Percentiles rank a stretch among this genome's conserved stretches.
Conservation (phyloP, 2,888 invertebrate species). For the Parnassius mnemosyne region DNA sequence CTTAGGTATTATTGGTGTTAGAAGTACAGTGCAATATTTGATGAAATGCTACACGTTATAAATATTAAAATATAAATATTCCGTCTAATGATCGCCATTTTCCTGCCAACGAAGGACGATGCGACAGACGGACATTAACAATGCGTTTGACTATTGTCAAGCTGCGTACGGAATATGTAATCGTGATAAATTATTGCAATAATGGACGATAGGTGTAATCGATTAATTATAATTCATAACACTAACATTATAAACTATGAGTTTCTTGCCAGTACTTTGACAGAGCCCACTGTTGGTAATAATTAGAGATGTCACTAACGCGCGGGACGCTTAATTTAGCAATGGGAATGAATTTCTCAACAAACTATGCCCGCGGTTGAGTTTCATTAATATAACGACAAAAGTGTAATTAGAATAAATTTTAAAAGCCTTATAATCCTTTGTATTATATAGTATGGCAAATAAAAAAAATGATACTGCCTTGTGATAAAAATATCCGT, state of each 20-base stretch:
- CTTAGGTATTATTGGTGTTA: too few species aligned
- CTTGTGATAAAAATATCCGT: too few species aligned
- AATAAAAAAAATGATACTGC: too few species aligned
- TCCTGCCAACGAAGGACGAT: slow-evolving; percentile 63
- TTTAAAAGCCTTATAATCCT: too few species aligned
- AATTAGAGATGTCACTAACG: slow-evolving; percentile 1
- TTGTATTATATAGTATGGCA: too few species aligned
- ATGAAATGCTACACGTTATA: slow-evolving; percentile 42
- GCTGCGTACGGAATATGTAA: slow-evolving; percentile 35
- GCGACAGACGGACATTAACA: slow-evolving; percentile 44
- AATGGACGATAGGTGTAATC: slow-evolving; percentile 28
- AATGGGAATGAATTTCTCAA: too few species aligned
- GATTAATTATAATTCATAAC: slow-evolving; percentile 24
- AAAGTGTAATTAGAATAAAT: too few species aligned
- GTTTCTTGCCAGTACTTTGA: slow-evolving; percentile 5
- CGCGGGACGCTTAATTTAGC: neutral
- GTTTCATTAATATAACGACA: too few species aligned
- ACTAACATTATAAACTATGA: slow-evolving; percentile 11
- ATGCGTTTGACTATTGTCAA: slow-evolving; percentile 33
- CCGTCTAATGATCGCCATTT: slow-evolving; percentile 58
- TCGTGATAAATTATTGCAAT: slow-evolving; percentile 34
- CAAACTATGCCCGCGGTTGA: too few species aligned
- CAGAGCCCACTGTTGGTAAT: slow-evolving; percentile 1
- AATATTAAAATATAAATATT: slow-evolving; percentile 63
- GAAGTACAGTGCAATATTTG: slow-evolving; percentile 19